Percentiles rank a stretch among this genome's conserved stretches.
Conservation (phyloP, 1,140 invertebrate genomes). For the Hyphantria cunea region DNA sequence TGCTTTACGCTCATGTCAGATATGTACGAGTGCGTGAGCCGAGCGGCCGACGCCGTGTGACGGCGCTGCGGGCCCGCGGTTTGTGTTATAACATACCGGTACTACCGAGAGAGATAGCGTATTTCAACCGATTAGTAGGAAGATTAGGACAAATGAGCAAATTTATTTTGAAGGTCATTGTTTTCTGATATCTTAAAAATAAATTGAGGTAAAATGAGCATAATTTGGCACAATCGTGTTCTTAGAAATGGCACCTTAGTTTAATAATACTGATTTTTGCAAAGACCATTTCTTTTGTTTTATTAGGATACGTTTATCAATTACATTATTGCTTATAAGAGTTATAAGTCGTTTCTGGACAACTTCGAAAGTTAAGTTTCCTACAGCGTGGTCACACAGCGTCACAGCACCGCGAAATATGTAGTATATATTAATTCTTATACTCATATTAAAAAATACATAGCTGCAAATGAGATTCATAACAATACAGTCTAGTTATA, state of each 20-base stretch:
- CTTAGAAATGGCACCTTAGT: conserved; percentile 28
- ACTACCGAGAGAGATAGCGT: background rate
- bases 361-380: background rate
- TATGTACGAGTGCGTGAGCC: conserved; percentile 65
- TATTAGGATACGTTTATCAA: background rate
- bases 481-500: conserved; percentile 41
- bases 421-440: conserved; percentile 24
- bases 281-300: conserved; percentile 16
- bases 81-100: background rate
- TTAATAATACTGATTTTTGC: conserved; percentile 22
- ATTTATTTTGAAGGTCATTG: background rate
- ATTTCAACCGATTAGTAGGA: background rate
- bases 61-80: too few species aligned
- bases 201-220: conserved; percentile 17
- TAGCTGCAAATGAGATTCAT: conserved; percentile 65
- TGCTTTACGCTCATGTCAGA: conserved; percentile 65
- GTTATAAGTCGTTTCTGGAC: too few species aligned
- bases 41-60: conserved; percentile 35
- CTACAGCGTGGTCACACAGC: conserved; percentile 25
- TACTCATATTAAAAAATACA: conserved; percentile 50
- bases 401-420: conserved; percentile 12
- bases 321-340: background rate
- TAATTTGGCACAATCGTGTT: conserved; percentile 28
- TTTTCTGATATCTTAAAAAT: conserved; percentile 1
- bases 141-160: background rate